These are phyloP conservation scores for Eupithecia subfuscata DNA, from an alignment of 2,888 invertebrate species.

Conservation along the genomic window DNA sequence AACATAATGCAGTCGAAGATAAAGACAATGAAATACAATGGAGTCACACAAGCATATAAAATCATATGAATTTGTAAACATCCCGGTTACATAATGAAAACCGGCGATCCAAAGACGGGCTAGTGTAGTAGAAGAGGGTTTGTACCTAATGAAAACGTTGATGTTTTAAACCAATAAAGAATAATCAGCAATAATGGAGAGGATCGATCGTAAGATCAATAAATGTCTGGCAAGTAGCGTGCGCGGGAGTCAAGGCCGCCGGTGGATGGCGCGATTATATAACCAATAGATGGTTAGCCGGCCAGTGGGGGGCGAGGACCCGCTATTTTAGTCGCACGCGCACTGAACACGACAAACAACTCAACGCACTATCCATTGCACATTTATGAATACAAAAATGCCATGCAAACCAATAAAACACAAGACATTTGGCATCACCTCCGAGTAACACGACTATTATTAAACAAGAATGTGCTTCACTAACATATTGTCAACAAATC, in stretches of 20 bases:
- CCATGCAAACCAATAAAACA: slow-evolving; percentile 13
- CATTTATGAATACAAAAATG: slow-evolving; percentile 25
- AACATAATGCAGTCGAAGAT: background rate
- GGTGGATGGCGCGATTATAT: slow-evolving; percentile 72
- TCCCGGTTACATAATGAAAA: background rate
- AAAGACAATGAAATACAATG: background rate
- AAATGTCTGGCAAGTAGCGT: slow-evolving; percentile 60
- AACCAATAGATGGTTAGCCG: slow-evolving; percentile 55
- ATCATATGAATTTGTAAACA: background rate
- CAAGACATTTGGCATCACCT: slow-evolving; percentile 27
- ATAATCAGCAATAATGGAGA: slow-evolving; percentile 25
- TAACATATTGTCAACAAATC: slow-evolving; percentile 33
- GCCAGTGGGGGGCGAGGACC: slow-evolving; percentile 65
- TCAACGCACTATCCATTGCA: slow-evolving; percentile 54
- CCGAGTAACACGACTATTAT: slow-evolving; percentile 32
- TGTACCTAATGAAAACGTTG: background rate
- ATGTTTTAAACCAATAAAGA: slow-evolving; percentile 15
- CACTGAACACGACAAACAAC: slow-evolving; percentile 54
- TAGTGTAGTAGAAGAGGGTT: background rate
- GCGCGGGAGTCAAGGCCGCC: slow-evolving; percentile 82
- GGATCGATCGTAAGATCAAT: slow-evolving; percentile 45
- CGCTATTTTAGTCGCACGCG: slow-evolving; percentile 79
- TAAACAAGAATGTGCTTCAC: slow-evolving; percentile 29
- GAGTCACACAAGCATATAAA: background rate
- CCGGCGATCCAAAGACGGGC: background rate